Percentiles rank a stretch among this genome's conserved stretches.
phyloP scores from a whole-genome alignment of 2,113 vertebrate species.

The Lipotes vexillifer region DNA sequence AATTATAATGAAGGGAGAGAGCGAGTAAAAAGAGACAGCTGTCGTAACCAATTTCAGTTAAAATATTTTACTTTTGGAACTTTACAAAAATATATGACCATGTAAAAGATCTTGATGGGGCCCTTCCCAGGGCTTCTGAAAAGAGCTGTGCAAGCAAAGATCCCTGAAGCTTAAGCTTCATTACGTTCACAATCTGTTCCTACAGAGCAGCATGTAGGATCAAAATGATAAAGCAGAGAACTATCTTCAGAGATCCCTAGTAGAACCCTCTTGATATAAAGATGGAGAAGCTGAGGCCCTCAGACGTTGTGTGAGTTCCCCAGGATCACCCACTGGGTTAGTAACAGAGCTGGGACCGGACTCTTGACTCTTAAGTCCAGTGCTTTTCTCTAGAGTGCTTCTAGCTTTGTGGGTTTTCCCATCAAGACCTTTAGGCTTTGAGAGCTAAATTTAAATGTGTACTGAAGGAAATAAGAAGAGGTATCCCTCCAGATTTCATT shows the following conservation, averaged over 20 bases:
- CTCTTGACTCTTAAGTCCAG: background rate
- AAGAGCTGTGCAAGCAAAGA: background rate
- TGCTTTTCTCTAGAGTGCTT: background rate
- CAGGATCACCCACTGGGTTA: background rate
- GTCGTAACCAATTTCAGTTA: background rate
- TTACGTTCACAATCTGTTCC: background rate
- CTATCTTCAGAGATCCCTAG: background rate
- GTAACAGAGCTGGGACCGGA: background rate
- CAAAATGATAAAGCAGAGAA: background rate
- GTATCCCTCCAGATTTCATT: constrained; percentile 13
- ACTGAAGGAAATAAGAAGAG: constrained; percentile 8
- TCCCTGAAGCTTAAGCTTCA: background rate
- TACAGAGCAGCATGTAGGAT: background rate
- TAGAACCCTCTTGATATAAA: background rate
- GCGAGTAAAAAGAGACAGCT: background rate
- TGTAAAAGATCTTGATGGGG: background rate
- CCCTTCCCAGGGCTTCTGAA: background rate
- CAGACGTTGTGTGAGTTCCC: background rate
- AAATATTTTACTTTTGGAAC: constrained; percentile 6
- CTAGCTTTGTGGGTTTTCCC: background rate
- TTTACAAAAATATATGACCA: background rate
- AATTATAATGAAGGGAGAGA: background rate
- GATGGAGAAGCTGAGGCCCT: background rate
- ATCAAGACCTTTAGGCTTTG: background rate
- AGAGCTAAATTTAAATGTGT: background rate